Conservation (phyloP, 2,797 vertebrate species). For the Nyctibius grandis region DNA sequence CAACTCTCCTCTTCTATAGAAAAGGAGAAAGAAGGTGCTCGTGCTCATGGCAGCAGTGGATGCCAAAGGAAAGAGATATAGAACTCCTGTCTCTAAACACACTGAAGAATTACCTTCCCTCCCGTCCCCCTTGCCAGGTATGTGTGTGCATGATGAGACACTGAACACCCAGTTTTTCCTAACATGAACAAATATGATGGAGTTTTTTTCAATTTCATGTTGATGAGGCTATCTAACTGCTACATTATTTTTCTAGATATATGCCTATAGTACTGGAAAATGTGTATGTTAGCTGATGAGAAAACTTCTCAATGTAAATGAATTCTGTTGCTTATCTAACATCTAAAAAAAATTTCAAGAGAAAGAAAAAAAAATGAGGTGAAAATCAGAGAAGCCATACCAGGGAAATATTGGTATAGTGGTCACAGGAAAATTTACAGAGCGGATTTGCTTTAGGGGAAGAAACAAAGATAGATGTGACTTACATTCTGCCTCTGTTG, state of each 20-base stretch:
- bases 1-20: neutral
- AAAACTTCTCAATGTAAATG: neutral
- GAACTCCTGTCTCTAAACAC: neutral
- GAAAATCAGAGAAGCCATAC: neutral
- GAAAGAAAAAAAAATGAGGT: neutral
- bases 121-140: neutral
- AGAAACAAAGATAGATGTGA: slow-evolving; percentile 10
- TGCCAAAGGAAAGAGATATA: neutral
- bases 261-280: neutral
- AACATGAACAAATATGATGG: neutral
- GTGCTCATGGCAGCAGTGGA: neutral
- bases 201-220: neutral
- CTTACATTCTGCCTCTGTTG: slow-evolving; percentile 1
- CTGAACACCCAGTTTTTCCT: neutral
- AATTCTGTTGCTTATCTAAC: neutral
- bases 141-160: neutral
- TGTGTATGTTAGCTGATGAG: neutral
- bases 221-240: neutral
- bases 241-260: neutral
- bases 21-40: neutral
- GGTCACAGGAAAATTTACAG: neutral
- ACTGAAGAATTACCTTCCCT: neutral
- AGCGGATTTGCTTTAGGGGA: neutral
- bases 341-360: neutral
- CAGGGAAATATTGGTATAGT: neutral